Percentiles rank a stretch among this genome's conserved stretches.
Conservation (phyloP, 2,888 invertebrate genomes). For the Thymelicus lineola region DNA sequence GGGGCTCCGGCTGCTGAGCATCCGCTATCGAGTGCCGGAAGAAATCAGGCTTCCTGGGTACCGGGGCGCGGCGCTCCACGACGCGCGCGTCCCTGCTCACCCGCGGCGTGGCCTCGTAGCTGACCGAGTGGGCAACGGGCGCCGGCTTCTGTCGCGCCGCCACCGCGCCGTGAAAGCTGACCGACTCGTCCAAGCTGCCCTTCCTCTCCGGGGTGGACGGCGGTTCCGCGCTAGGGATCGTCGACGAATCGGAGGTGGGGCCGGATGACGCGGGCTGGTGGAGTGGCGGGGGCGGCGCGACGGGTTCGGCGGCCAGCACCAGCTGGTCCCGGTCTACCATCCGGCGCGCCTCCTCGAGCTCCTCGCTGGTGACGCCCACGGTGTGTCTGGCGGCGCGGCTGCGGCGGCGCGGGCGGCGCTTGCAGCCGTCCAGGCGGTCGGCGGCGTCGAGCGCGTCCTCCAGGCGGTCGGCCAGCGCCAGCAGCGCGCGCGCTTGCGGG, state of each 20-base stretch:
- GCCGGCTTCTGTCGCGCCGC: conserved; percentile 58
- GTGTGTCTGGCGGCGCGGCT: conserved; percentile 90
- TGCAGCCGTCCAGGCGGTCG: conserved; percentile 71
- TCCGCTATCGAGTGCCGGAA: conserved; percentile 75
- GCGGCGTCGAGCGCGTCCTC: conserved; percentile 84
- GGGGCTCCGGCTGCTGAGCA: conserved; percentile 45
- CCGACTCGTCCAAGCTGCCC: conserved; percentile 58
- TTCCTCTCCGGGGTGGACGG: conserved; percentile 66
- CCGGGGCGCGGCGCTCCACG: conserved; percentile 63
- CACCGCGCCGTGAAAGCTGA: conserved; percentile 62
- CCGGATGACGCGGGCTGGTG: conserved; percentile 44
- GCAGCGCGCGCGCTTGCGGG: conserved; percentile 85
- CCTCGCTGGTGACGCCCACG: conserved; percentile 93
- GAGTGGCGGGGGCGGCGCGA: conserved; percentile 42
- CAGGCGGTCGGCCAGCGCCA: conserved; percentile 89
- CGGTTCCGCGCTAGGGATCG: conserved; percentile 59
- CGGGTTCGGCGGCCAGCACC: conserved; percentile 62
- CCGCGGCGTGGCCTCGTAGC: conserved; percentile 58
- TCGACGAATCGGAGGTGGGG: conserved; percentile 66
- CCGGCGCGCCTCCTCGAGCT: conserved; percentile 91
- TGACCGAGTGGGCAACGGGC: conserved; percentile 61
- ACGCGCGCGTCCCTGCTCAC: conserved; percentile 55
- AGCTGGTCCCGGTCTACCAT: conserved; percentile 86
- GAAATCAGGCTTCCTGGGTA: conserved; percentile 65
- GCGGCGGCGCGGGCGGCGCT: conserved; percentile 80